Percentiles rank a stretch among this genome's conserved stretches.
These are phyloP conservation scores for Odontamblyopus lacepedii DNA, from an alignment of 2,797 vertebrate genomes.

Conservation along the genomic window DNA sequence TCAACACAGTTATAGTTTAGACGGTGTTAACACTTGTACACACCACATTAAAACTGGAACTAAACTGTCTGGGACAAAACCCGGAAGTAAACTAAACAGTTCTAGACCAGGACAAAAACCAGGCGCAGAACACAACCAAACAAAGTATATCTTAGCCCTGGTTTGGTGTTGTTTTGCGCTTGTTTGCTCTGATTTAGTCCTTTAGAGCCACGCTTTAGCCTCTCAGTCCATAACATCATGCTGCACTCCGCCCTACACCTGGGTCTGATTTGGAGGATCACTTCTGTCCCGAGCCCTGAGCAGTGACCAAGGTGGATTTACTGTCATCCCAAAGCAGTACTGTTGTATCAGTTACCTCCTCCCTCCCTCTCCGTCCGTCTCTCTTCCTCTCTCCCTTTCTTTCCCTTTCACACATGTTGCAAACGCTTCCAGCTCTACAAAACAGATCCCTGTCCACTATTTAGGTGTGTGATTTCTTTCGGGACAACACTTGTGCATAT, in stretches of 20 bases:
- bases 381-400: constrained; percentile 32
- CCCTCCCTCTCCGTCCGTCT: constrained; percentile 24
- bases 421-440: constrained; percentile 69
- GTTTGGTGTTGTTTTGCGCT: not conserved
- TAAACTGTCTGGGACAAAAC: not conserved
- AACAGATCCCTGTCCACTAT: constrained; percentile 68
- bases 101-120: not conserved
- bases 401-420: constrained; percentile 49
- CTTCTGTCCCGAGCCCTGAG: constrained; percentile 62
- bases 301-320: constrained; percentile 77
- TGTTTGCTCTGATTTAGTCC: not conserved
- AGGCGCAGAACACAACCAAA: not conserved
- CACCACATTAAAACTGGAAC: not conserved
- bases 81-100: not conserved
- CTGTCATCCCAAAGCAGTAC: constrained; percentile 52
- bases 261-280: constrained; percentile 71
- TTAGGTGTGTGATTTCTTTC: constrained; percentile 47
- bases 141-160: not conserved
- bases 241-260: constrained; percentile 58
- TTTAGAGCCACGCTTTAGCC: not conserved
- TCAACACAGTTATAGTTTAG: no score
- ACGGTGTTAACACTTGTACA: not conserved
- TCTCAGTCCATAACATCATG: not conserved
- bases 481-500: constrained; percentile 15
- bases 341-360: constrained; percentile 73